phyloP scores from a whole-genome alignment of 2,113 vertebrate species.

The Uria lomvia region DNA sequence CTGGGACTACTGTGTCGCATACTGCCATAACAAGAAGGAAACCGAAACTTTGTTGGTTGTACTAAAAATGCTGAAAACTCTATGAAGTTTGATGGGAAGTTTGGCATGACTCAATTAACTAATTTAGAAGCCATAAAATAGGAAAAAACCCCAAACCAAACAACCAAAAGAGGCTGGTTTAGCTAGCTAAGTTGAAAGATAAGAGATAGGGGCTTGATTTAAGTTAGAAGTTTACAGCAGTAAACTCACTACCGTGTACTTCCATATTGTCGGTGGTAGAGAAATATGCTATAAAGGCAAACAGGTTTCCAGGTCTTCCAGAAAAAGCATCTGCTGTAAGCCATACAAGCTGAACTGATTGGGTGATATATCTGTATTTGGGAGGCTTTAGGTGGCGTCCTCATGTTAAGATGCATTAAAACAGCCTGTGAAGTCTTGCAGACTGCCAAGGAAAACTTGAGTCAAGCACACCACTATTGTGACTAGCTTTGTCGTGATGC shows the following conservation, averaged over 20 bases:
- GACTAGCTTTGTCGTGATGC: neutral
- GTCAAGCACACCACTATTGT: neutral
- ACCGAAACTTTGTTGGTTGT: neutral
- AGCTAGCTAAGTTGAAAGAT: neutral
- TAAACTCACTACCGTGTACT: neutral
- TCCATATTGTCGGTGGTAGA: neutral
- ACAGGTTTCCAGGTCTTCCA: neutral
- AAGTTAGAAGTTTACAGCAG: neutral
- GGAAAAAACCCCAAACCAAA: neutral
- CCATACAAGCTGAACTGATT: neutral
- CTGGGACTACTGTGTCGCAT: neutral
- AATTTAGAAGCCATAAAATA: neutral
- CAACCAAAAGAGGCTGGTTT: neutral
- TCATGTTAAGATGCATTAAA: neutral
- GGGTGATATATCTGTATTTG: neutral
- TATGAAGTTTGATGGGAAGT: neutral
- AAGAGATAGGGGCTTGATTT: neutral
- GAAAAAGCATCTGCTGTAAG: neutral
- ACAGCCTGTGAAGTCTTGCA: neutral
- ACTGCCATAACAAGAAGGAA: neutral
- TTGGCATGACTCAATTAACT: neutral
- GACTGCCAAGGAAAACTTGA: neutral
- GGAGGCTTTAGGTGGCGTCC: neutral
- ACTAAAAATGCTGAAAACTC: neutral
- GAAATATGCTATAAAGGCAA: neutral